Evolutionary conservation across 2,113 vertebrate genomes (phyloP), one percentile per base, ranked within the genome.

Genomic region (Chionomys nivalis): DNA sequence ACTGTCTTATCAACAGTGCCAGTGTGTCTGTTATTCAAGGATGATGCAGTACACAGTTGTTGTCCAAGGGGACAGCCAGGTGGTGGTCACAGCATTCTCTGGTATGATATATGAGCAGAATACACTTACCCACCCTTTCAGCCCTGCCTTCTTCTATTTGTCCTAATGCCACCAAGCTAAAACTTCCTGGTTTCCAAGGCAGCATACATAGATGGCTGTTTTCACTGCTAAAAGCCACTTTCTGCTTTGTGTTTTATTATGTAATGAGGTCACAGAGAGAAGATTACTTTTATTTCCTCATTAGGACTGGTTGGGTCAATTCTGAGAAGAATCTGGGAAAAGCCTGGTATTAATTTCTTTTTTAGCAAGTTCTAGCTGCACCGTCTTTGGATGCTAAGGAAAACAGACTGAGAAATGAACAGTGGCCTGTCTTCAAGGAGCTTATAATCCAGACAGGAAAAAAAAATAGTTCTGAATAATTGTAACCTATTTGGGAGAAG

Each of bases 1-100:
- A 93, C 96, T 98, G 92, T 79, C 86, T 98, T 96, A 87, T 85
- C 96, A 97, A 93, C 85, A 82, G 92, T 58, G 96, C 85, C 44
- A 90, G 88, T 23, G 95, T 93, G 90, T 72, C 66, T 96, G 87
- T 72, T 96, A 58, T 94, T 98, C 82, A 94, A 89, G 90, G 72
- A 68, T 28, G 14, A 42, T 85, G 19, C 13, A 94, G 42, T 96
- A 89, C 47, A 44, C 83, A 86, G 63, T 96, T 97, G 93, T 83
- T 95, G 85, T 70, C 83, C 92, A 77, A 91, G 90, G 91, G 65
- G 12, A 83, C 2, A 58, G 89, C 77, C 79, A 83, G 42, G 36
- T 58, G n/a, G 90, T 66, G 9, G 77, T 89, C 73, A 49, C 63
- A 93, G 77, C 36, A 31, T 92, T 81, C 89, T 94, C 13, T 77